Base-by-base conservation (phyloP, 92 coral and sea anemone species). In the Micromussa lordhowensis region DNA sequence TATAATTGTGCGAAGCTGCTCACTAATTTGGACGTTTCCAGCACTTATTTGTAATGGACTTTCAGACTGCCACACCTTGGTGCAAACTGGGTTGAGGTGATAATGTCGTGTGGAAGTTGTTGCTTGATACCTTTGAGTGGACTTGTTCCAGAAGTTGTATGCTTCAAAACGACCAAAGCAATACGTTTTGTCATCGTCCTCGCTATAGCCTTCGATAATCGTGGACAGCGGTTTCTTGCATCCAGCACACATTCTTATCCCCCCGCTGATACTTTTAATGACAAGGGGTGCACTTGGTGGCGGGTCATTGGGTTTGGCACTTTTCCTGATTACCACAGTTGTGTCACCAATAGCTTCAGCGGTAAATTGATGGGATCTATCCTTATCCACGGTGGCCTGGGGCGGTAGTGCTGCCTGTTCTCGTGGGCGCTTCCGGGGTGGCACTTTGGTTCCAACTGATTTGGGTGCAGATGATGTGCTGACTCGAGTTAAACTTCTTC, bases 51-150 rank as follows among this genome's bases (percentile, higher is more conserved):
- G 19, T 68, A 87, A 70, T 21, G 87, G 80, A 31, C 68, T 75
- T 79, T 87, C 87, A 66, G 90, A 63, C 72, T 81, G 85, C 85
- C 85, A 31, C 85, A 82, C 12, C 86, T 75, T 88, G 73, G 82
- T 88, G 83, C 91, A 88, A 72, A 88, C 88, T 49, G 92, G 92
- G 78, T 88, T 88, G 57, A 88, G 88, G 84, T 82, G 92, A 57
- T 83, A 88, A 68, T 88, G 92, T 32, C 69, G 38, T 44, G 88
- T 88, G 68, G 77, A 74, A 82, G 88, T 55, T 72, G 88, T 82
- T 71, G 61, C 44, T 83, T 55, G 83, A 81, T 88, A 83, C 76
- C 51, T 72, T 77, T 73, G 12, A 66, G 83, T 82, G 91, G 38
- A 55, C 75, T 75, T 82, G 83, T 88, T 88, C 88, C 91, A 82